Evolutionary conservation across 2,797 vertebrate genomes (phyloP).

Genomic region (Sebastolobus alascanus): DNA sequence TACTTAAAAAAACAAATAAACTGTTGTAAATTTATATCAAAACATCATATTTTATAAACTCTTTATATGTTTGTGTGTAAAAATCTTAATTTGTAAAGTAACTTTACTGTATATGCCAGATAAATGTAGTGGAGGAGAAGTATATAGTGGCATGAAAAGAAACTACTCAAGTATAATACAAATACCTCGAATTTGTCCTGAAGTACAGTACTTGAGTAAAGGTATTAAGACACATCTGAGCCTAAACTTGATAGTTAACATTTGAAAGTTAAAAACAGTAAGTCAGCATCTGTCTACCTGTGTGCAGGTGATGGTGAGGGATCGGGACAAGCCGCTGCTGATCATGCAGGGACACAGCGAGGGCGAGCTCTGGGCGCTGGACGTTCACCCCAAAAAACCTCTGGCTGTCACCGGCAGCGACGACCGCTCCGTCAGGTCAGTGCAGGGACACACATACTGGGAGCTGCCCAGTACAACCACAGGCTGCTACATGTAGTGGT

Average conservation of each 20-base stretch:
- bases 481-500: not conserved
- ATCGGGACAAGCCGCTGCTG: constrained; percentile 94
- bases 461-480: not conserved
- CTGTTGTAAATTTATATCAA: not conserved
- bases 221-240: not conserved
- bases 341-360: constrained; percentile 98
- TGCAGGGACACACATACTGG: not conserved
- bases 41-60: not conserved
- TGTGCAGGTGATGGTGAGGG: constrained; percentile 90
- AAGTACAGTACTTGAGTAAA: not conserved
- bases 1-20: not conserved
- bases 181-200: not conserved
- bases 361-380: constrained; percentile 96
- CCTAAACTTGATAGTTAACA: not conserved
- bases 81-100: not conserved
- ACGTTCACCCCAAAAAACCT: constrained; percentile 94
- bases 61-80: not conserved
- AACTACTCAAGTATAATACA: not conserved
- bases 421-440: constrained; percentile 94
- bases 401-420: constrained; percentile 96
- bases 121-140: not conserved
- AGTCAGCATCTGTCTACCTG: not conserved
- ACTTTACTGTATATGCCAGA: not conserved
- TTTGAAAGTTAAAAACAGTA: not conserved
- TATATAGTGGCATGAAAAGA: not conserved